Conservation (phyloP, 2,888 invertebrate species). For the Cinara cedri region DNA sequence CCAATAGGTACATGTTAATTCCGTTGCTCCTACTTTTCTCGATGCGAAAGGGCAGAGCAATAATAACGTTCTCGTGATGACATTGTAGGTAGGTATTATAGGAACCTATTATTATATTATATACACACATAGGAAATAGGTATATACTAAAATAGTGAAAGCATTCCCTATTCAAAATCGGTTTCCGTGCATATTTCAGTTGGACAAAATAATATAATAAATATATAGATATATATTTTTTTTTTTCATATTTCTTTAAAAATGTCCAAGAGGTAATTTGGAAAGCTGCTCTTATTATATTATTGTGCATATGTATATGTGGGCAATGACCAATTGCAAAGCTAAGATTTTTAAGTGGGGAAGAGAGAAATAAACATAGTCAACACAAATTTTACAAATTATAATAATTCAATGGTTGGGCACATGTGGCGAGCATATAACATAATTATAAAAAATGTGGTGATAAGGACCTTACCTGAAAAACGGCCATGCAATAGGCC, state of each 20-base stretch:
- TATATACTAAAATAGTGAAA: slow-evolving; percentile 11
- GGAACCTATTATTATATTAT: background rate
- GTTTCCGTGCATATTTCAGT: slow-evolving; percentile 36
- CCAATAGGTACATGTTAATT: background rate
- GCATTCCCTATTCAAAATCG: slow-evolving; percentile 37
- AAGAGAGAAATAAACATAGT: too few species aligned
- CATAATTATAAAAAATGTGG: background rate
- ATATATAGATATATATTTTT: background rate
- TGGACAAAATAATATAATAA: slow-evolving; percentile 10
- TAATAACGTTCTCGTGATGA: slow-evolving; percentile 14
- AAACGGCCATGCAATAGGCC: background rate
- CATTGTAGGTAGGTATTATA: slow-evolving; percentile 16
- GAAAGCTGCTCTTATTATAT: slow-evolving; percentile 17
- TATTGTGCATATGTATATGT: background rate
- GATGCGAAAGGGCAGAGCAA: slow-evolving; percentile 38
- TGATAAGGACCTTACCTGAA: background rate
- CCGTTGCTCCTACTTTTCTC: slow-evolving; percentile 25
- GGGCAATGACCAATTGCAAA: too few species aligned
- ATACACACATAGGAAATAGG: slow-evolving; percentile 9
- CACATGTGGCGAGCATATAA: background rate
- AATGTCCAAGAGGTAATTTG: slow-evolving; percentile 19
- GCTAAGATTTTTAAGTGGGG: too few species aligned
- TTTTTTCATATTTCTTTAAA: slow-evolving; percentile 32
- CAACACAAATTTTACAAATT: too few species aligned
- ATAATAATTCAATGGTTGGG: too few species aligned